A percentile compares a stretch with the other conserved stretches of the same genome.
Conservation (phyloP, 2,797 vertebrate species). For the Sphenodon punctatus region DNA sequence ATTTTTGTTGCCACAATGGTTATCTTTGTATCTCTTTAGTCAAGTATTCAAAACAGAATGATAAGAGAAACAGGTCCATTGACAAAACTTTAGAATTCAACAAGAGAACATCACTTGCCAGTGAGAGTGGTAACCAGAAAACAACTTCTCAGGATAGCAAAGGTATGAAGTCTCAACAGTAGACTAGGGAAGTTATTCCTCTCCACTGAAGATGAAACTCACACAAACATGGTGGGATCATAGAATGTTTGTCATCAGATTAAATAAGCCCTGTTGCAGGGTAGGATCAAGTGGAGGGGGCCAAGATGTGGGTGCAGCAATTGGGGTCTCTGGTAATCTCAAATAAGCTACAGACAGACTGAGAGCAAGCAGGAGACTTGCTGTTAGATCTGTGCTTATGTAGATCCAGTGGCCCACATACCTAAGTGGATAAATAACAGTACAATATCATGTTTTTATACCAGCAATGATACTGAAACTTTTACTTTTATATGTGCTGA, state of each 20-base stretch:
- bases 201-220: background rate
- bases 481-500: background rate
- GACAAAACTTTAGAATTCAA: background rate
- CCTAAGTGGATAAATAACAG: no score
- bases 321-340: no score
- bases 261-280: no score
- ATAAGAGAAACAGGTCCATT: no score
- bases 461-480: background rate
- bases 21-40: background rate
- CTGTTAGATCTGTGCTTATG: no score
- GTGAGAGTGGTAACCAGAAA: background rate
- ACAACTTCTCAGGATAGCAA: background rate
- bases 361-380: no score
- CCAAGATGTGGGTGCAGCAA: no score
- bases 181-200: background rate
- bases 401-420: no score
- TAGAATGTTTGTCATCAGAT: no score
- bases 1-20: background rate
- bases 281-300: no score
- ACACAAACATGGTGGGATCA: background rate
- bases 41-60: background rate
- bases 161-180: background rate
- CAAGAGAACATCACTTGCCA: background rate
- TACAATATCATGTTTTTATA: background rate
- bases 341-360: no score